These are phyloP conservation scores for Yponomeuta malinellus DNA, from an alignment of 2,888 invertebrate genomes.

Conservation along the genomic window DNA sequence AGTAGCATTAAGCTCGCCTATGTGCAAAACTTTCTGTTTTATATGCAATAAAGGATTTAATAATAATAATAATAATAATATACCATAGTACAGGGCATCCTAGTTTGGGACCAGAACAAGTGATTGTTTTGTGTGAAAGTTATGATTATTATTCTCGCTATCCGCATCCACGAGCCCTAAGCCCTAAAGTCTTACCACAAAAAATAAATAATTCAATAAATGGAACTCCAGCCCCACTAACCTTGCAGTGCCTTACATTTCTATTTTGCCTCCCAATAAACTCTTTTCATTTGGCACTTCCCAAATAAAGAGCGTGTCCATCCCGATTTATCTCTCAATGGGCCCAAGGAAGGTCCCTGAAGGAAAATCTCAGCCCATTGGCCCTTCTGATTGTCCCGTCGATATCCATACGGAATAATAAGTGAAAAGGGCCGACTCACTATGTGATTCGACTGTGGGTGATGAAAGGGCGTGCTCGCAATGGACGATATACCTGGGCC, in stretches of 20 bases:
- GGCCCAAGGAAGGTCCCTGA: not conserved
- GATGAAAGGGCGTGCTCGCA: not conserved
- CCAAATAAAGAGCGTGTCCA: constrained; percentile 6
- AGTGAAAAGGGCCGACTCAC: not conserved
- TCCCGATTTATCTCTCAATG: constrained; percentile 4
- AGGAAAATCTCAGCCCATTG: constrained; percentile 9
- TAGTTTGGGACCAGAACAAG: too few relatives aligned
- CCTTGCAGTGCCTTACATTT: not conserved
- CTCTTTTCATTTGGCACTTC: constrained; percentile 7
- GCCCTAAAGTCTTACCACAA: too few relatives aligned
- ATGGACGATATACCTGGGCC: not conserved
- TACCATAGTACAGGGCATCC: too few relatives aligned
- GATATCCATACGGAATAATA: constrained; percentile 7
- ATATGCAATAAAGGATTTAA: too few relatives aligned
- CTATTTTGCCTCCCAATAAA: not conserved
- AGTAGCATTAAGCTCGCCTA: too few relatives aligned
- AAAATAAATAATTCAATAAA: too few relatives aligned
- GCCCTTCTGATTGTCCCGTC: not conserved
- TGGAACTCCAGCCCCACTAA: too few relatives aligned
- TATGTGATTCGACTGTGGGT: not conserved
- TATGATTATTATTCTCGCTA: too few relatives aligned
- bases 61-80: too few relatives aligned
- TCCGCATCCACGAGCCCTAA: too few relatives aligned
- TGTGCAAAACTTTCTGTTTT: too few relatives aligned
- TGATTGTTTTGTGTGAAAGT: too few relatives aligned